Conservation (phyloP, 2,113 vertebrate species). For the Alces alces region DNA sequence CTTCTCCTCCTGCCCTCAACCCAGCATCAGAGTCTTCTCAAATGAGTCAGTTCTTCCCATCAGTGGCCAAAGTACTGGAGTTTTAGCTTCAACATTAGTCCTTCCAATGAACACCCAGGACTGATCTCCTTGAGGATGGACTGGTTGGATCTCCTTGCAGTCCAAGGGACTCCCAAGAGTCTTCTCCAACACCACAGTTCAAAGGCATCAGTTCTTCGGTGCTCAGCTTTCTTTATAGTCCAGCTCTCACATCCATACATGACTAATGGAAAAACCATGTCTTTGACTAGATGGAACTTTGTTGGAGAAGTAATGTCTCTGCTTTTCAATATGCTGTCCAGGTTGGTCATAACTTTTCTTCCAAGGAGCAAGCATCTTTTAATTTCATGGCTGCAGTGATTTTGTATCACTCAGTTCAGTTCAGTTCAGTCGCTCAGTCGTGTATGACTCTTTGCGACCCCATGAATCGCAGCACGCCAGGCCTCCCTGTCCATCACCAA, state of each 20-base stretch:
- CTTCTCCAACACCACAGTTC: neutral
- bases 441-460: no score
- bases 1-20: neutral
- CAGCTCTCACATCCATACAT: neutral
- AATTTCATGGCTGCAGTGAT: neutral
- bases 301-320: neutral
- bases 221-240: neutral
- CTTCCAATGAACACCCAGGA: neutral
- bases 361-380: neutral
- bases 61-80: neutral
- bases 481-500: no score
- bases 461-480: no score
- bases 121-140: neutral
- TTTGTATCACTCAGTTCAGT: neutral
- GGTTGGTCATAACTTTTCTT: neutral
- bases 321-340: neutral
- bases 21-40: neutral
- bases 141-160: neutral
- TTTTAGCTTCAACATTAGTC: neutral
- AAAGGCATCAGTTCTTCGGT: neutral
- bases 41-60: neutral
- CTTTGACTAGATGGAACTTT: neutral
- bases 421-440: no score
- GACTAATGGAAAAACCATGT: neutral
- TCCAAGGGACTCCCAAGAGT: neutral